phyloP scores from a whole-genome alignment of 2,888 invertebrate species.

The Nephrotoma guestfalica region DNA sequence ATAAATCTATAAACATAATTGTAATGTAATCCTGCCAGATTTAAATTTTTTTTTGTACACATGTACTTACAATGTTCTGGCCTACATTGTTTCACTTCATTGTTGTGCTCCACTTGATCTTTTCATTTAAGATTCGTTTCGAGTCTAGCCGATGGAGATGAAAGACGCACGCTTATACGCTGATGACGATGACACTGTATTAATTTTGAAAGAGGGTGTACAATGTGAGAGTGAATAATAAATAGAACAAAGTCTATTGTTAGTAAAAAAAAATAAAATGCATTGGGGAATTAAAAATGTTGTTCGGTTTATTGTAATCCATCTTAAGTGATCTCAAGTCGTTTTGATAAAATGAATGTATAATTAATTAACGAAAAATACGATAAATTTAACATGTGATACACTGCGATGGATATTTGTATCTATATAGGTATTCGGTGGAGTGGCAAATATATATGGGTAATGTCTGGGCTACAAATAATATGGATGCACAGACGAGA shows the following conservation, averaged over 20 bases:
- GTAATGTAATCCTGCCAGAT: not conserved
- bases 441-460: not conserved
- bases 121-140: not conserved
- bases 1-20: not conserved
- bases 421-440: not conserved
- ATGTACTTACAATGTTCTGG: not conserved
- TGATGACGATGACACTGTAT: not conserved
- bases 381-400: not conserved
- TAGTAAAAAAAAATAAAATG: not conserved
- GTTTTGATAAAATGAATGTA: not conserved
- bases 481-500: not conserved
- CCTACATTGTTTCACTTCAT: not conserved
- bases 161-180: not conserved
- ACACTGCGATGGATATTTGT: not conserved
- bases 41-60: not conserved
- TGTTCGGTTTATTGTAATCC: not conserved
- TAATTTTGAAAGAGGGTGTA: not conserved
- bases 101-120: not conserved
- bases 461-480: not conserved
- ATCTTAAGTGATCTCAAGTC: not conserved
- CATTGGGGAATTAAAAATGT: not conserved
- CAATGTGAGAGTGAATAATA: not conserved
- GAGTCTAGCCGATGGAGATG: not conserved
- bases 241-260: not conserved
- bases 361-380: not conserved